Base-by-base conservation (phyloP, 2,113 vertebrate species). In the Mormoops blainvillei region DNA sequence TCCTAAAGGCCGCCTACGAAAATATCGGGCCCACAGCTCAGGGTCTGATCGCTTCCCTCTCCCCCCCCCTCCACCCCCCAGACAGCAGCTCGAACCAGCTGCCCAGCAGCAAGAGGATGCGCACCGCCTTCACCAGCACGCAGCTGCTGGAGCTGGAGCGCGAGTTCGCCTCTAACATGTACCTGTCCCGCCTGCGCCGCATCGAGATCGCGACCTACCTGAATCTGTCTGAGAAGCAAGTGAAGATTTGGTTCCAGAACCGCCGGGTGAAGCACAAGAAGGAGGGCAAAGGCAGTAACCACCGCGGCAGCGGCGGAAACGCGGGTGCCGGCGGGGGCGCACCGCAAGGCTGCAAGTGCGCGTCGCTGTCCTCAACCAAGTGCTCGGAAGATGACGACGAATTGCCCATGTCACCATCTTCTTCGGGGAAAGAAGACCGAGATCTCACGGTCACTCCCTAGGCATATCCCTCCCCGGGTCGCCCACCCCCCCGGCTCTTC, bases 201-300 rank as follows among this genome's bases (percentile, higher is more conserved):
- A 99, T 99, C 96, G 99, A 99, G 98, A 99, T 99, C 97, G 99
- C 99, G 96, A 99, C 99, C 76, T 99, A 99, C 98, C 99, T 99
- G 98, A 99, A 99, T 98, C 99, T 99, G 97, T 99, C 99, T 14
- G 99, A 99, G 98, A 99, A 99, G 97, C 99, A 99, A 98, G 99
- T 99, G 95, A 99, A 99, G 98, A 99, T 99, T 97, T 99, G 99
- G 99, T 99, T 99, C 98, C 99, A 99, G 98, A 99, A 99, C 98
- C 99, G 99, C 91, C 98, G 99, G 24, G 99, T 99, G 96, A 99
- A 99, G 97, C 99, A 99, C 99, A 99, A 99, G 99, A 99, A 99
- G 96, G 99, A 99, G 97, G 99, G 99, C 86, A 99, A 99, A 97
- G 98, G 98, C 94, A 97, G 98, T 96, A 98, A 98, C n/a, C 99